Conservation (phyloP, 2,113 vertebrate species). For the Perca schrenkii region DNA sequence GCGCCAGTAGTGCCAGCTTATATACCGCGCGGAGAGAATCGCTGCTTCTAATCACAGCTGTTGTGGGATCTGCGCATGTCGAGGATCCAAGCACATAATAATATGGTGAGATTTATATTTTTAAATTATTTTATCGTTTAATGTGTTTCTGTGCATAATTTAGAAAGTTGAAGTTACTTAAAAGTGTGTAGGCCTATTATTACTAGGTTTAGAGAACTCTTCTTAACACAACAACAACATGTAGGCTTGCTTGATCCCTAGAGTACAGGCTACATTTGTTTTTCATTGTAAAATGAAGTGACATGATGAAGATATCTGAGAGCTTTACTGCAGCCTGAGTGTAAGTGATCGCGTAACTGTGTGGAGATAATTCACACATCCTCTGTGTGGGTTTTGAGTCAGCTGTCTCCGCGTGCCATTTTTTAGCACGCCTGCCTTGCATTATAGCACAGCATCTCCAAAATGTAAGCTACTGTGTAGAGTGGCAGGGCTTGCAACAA, state of each 20-base stretch:
- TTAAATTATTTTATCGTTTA: neutral
- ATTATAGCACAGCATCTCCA: neutral
- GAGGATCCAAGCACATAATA: neutral
- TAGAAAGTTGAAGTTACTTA: neutral
- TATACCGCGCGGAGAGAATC: neutral
- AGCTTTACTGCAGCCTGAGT: neutral
- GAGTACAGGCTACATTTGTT: too few relatives aligned
- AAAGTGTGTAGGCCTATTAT: neutral
- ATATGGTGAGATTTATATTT: slow-evolving; percentile 48
- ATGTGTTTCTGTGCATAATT: neutral
- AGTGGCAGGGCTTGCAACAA: neutral
- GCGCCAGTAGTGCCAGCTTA: too few relatives aligned
- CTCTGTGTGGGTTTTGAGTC: slow-evolving; percentile 5
- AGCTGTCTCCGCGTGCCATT: slow-evolving; percentile 1
- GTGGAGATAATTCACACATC: neutral
- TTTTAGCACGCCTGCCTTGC: neutral
- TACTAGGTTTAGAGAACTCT: too few relatives aligned
- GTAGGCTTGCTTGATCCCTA: too few relatives aligned
- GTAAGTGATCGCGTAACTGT: neutral
- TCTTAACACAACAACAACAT: too few relatives aligned
- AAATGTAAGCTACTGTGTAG: too few relatives aligned
- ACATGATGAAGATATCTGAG: neutral
- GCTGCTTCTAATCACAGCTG: neutral
- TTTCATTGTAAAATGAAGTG: neutral
- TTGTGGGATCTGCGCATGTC: neutral